phyloP scores from a whole-genome alignment of 1,140 invertebrate genomes.

The Halictus rubicundus region DNA sequence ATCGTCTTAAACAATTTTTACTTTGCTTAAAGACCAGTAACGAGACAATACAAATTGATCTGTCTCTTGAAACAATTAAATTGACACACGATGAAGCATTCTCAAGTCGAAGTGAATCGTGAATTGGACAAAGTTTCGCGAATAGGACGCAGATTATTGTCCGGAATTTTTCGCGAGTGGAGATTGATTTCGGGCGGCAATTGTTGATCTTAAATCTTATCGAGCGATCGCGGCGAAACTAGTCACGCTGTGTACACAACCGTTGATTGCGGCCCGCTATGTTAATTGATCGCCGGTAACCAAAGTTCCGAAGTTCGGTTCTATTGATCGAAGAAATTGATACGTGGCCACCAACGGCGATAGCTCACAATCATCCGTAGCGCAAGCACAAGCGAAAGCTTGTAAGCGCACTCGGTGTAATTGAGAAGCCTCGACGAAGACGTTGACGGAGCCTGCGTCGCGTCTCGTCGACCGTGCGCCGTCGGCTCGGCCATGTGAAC shows the following conservation, averaged over 20 bases:
- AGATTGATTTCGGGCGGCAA: too few species aligned
- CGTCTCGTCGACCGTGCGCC: too few species aligned
- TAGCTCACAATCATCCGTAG: neutral
- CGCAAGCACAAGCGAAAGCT: neutral
- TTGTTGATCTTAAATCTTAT: conserved; percentile 30
- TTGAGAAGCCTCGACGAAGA: conserved; percentile 11
- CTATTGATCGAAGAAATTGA: conserved; percentile 43
- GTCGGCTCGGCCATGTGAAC: neutral
- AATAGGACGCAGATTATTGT: too few species aligned
- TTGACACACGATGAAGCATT: too few species aligned
- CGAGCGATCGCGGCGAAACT: neutral
- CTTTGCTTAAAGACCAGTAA: too few species aligned
- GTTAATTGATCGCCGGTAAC: conserved; percentile 30
- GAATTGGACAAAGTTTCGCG: too few species aligned
- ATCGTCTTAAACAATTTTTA: too few species aligned
- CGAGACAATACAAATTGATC: too few species aligned
- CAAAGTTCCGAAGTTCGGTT: conserved; percentile 27
- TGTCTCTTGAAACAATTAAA: too few species aligned
- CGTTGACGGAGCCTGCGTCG: conserved; percentile 10
- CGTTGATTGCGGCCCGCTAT: conserved; percentile 24
- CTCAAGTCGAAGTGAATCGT: too few species aligned
- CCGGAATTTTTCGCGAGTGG: too few species aligned
- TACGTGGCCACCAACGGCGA: conserved; percentile 1
- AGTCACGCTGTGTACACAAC: conserved; percentile 18
- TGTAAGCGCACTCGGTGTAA: neutral